Percentiles rank a stretch among this genome's conserved stretches.
Conservation (phyloP, 2,888 invertebrate species). For the Spilarctia lutea region DNA sequence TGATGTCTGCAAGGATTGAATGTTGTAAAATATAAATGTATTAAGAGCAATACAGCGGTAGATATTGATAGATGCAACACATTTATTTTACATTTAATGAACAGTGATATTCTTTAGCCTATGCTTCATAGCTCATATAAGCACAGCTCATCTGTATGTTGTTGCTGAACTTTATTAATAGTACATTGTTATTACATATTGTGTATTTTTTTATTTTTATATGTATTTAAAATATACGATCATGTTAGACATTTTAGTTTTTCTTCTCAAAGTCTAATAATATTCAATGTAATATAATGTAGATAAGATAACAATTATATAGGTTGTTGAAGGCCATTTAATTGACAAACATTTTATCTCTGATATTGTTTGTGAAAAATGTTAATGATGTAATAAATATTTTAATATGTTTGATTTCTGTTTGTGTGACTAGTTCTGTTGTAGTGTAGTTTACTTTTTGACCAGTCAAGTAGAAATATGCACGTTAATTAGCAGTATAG, state of each 20-base stretch:
- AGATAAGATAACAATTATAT: constrained; percentile 13
- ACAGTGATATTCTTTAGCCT: constrained; percentile 13
- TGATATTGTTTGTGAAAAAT: background rate
- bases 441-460: background rate
- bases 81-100: constrained; percentile 23
- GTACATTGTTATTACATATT: constrained; percentile 33
- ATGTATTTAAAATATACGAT: constrained; percentile 34
- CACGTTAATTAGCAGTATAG: background rate
- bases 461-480: background rate
- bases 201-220: constrained; percentile 40
- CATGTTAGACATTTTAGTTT: constrained; percentile 8
- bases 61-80: constrained; percentile 25
- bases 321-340: constrained; percentile 7
- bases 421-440: background rate
- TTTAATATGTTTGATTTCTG: background rate
- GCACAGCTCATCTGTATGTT: constrained; percentile 4
- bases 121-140: constrained; percentile 7
- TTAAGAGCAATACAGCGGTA: constrained; percentile 42
- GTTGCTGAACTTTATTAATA: constrained; percentile 33
- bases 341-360: constrained; percentile 9
- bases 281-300: background rate
- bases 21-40: constrained; percentile 51
- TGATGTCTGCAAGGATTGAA: constrained; percentile 93
- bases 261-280: background rate
- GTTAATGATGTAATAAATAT: background rate